Evolutionary conservation across 1,140 invertebrate genomes (phyloP).

Genomic region (Cotesia typhae): DNA sequence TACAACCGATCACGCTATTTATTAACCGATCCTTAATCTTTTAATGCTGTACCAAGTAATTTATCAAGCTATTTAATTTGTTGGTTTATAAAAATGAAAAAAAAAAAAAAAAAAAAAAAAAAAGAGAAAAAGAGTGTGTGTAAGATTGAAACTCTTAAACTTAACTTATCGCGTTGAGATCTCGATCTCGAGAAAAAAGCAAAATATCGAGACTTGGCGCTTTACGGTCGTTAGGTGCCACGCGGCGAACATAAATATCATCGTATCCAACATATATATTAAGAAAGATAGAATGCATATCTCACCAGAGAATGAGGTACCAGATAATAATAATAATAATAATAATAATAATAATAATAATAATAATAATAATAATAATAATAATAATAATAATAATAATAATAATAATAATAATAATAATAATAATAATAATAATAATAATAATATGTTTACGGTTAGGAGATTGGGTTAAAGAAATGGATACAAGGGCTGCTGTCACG

Average conservation of each 20-base stretch:
- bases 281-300: not conserved
- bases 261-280: conserved; percentile 1
- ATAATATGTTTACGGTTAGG: no score
- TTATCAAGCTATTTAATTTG: not conserved
- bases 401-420: no score
- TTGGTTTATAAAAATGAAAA: not conserved
- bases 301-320: not conserved
- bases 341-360: not conserved
- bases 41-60: not conserved
- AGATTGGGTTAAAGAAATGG: not conserved
- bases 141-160: not conserved
- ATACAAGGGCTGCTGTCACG: conserved; percentile 48
- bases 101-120: no score
- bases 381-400: no score
- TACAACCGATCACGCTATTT: conserved; percentile 9
- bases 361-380: not conserved
- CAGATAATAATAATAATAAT: not conserved
- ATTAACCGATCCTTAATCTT: conserved; percentile 26
- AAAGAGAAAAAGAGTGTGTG: no score
- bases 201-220: conserved; percentile 22
- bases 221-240: conserved; percentile 10
- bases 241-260: conserved; percentile 25
- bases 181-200: not conserved
- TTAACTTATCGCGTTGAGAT: conserved; percentile 9
- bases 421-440: no score